Percentiles rank a stretch among this genome's conserved stretches.
Evolutionary conservation across 2,797 vertebrate species (phyloP).

Genomic region (Florisuga fusca): DNA sequence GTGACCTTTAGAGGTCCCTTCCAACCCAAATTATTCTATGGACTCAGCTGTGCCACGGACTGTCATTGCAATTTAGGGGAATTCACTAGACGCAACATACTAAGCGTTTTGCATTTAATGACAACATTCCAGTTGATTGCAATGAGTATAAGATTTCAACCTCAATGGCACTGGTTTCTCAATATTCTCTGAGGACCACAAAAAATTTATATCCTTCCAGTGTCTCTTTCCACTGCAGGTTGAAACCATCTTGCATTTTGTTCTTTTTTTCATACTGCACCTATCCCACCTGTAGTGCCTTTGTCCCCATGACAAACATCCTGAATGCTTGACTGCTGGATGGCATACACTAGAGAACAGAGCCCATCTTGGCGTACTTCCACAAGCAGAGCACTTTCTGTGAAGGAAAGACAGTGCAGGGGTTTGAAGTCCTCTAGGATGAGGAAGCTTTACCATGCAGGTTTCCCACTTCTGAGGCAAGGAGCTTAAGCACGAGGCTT

Average conservation of each 20-base stretch:
- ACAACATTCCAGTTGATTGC: background rate
- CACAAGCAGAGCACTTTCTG: background rate
- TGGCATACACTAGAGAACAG: background rate
- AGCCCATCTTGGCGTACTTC: background rate
- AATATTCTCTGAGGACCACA: background rate
- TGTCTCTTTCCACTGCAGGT: background rate
- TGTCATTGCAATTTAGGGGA: background rate
- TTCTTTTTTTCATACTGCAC: background rate
- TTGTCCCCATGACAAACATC: background rate
- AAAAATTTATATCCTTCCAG: background rate
- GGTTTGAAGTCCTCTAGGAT: background rate
- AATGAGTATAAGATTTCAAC: background rate
- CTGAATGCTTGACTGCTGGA: background rate
- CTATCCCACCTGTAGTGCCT: background rate
- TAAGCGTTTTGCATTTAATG: background rate
- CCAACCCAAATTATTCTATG: background rate
- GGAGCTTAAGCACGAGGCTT: background rate
- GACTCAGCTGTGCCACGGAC: background rate
- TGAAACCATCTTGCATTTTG: background rate
- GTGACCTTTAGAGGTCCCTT: too few relatives aligned
- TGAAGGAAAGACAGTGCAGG: accelerated
- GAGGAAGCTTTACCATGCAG: background rate
- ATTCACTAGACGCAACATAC: background rate
- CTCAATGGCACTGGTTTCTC: background rate
- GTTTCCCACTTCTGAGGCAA: background rate